Evolutionary conservation across 64 coral and sea anemone genomes (phyloP), one percentile per base, ranked within the genome.

Genomic region (Cladopsammia gracilis): DNA sequence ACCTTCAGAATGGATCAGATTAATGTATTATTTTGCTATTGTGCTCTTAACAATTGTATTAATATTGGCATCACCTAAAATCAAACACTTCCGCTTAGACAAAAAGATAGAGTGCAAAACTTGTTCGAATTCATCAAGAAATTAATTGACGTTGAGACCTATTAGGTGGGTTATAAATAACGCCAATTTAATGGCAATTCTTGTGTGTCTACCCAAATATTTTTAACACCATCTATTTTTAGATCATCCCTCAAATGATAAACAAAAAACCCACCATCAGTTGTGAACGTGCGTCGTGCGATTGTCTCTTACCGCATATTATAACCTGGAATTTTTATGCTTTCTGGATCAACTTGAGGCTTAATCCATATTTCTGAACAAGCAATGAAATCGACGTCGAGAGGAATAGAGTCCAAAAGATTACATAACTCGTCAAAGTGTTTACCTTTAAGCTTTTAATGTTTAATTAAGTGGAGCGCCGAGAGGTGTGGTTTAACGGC

Each of bases 311-410:
- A 46, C 4, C 71, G n/a, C n/a, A 73, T 47, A 16, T 44, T 73
- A 15, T 86, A 86, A 14, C 48, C 88, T 80, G 76, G n/a, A 58
- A 90, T 90, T 71, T 81, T 12, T 46, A 59, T 58, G 4, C 48
- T 34, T 52, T 91, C 24, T 72, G 25, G 49, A 57, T 87, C 48
- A 16, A 26, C 68, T 14, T 73, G 23, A 54, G 51, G 24, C 54
- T 67, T 87, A 6, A 73, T 69, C 83, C 85, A 87, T 42, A 51
- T 58, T 91, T 91, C 77, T 48, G 89, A 72, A 60, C 89, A 82
- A 44, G 76, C 67, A 45, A 82, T 59, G 1, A 58, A 3, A 73
- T 82, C 67, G 10, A 82, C 82, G 1, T 48, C 26, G 14, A 82
- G 13, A 53, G 77, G 65, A 71, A 82, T 91, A 51, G 49, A 61